A percentile compares a stretch with the other conserved stretches of the same genome.
Conservation (phyloP, 2,888 invertebrate species). For the Drosophila heteroneura region DNA sequence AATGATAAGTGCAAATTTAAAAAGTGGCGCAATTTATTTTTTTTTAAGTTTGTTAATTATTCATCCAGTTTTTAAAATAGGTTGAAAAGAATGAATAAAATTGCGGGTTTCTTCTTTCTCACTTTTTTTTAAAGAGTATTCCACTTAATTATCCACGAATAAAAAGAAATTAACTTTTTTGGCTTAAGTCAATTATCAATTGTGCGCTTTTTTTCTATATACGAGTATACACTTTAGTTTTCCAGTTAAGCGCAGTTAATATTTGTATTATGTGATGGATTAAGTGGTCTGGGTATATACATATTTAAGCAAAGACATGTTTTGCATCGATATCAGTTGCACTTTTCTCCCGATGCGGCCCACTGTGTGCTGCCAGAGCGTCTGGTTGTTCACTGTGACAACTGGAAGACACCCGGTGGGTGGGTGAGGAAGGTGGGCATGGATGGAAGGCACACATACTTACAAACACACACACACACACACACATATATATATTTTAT, state of each 20-base stretch:
- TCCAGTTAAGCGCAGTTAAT: background rate
- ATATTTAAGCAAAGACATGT: background rate
- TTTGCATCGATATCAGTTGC: background rate
- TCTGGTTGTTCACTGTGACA: constrained; percentile 58
- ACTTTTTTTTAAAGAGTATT: background rate
- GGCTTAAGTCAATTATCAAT: too few relatives aligned
- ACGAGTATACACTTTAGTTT: background rate
- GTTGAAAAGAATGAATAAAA: too few relatives aligned
- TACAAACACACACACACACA: constrained; percentile 16
- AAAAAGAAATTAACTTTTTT: too few relatives aligned
- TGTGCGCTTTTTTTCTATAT: background rate
- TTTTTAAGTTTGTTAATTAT: background rate
- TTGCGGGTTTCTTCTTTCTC: background rate
- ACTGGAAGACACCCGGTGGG: constrained; percentile 49
- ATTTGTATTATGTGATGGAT: too few relatives aligned
- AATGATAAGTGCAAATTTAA: too few relatives aligned
- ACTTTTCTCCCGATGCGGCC: background rate
- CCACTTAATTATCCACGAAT: background rate
- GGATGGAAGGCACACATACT: too few relatives aligned
- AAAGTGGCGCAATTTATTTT: too few relatives aligned
- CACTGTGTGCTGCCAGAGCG: constrained; percentile 37
- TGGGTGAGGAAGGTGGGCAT: background rate
- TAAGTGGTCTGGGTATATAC: background rate
- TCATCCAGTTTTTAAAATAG: background rate
- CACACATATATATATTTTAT: constrained; percentile 63